A percentile compares a stretch with the other conserved stretches of the same genome.
phyloP scores from a whole-genome alignment of 2,888 invertebrate genomes.

The Mylabris sibirica region DNA sequence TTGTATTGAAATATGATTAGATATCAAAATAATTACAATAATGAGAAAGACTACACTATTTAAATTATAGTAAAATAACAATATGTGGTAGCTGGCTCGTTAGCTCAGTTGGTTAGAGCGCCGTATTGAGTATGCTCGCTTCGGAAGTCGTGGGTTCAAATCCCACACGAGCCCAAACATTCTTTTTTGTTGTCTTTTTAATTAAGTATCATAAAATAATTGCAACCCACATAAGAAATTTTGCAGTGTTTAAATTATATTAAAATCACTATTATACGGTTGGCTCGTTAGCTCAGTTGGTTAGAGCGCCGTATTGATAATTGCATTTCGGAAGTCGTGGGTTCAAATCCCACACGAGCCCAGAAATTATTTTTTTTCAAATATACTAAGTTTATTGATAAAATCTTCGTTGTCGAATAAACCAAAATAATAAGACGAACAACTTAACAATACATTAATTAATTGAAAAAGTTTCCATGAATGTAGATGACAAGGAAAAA shows the following conservation, averaged over 20 bases:
- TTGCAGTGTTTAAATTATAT: too few relatives aligned
- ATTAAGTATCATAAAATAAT: too few relatives aligned
- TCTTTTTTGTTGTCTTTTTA: neutral
- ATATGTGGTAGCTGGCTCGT: neutral
- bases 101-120: constrained; percentile 20
- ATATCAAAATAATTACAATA: too few relatives aligned
- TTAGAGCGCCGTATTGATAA: constrained; percentile 13
- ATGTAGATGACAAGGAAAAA: neutral
- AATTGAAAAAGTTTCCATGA: neutral
- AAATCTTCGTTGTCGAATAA: too few relatives aligned
- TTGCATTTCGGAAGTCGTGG: constrained; percentile 2
- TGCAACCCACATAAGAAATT: too few relatives aligned
- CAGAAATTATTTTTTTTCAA: neutral
- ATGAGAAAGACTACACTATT: too few relatives aligned
- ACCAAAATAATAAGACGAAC: too few relatives aligned
- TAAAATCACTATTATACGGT: neutral
- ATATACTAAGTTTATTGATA: neutral
- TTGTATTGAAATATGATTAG: too few relatives aligned
- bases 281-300: constrained; percentile 20
- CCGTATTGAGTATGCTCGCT: neutral
- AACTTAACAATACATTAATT: neutral
- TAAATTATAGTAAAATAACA: too few relatives aligned
- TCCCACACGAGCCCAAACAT: constrained; percentile 13
- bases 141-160: constrained; percentile 16
- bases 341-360: constrained; percentile 18